Base-by-base conservation (phyloP, 1,140 invertebrate genomes). In the Pygmarrhopalites habei region DNA sequence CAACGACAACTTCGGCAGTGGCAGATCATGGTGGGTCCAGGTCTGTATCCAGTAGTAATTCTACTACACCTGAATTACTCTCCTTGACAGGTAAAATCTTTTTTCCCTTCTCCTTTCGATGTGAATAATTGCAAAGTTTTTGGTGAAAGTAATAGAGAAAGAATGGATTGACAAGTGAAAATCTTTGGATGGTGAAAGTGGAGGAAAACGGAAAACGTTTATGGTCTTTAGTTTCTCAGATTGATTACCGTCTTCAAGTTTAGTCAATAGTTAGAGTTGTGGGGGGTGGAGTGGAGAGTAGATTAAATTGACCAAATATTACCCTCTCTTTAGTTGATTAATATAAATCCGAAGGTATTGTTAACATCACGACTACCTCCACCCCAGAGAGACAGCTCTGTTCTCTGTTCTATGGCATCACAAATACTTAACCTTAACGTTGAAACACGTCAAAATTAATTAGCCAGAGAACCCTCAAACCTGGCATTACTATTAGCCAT, bases 61-160 rank as follows among this genome's bases (percentile, higher is more conserved):
- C 53, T 7, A 41, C 26, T 21, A 56, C 53, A 21, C 53, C 53
- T 14, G 53, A 56, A 14, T n/a, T 56, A 7, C 29, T 56, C 12
- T 19, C 29, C 3, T 28, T 56, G 19, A 52, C 49, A 52, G 49
- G 49, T 52, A 52, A 25, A 12, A 35, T n/a, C n/a, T n/a, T n/a
- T n/a, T n/a, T n/a, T n/a, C n/a, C n/a, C n/a, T n/a, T n/a, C n/a
- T n/a, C n/a, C n/a, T n/a, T n/a, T n/a, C n/a, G n/a, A n/a, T n/a
- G n/a, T n/a, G n/a, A n/a, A n/a, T n/a, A n/a, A n/a, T n/a, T n/a
- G n/a, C n/a, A n/a, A n/a, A n/a, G n/a, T n/a, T n/a, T n/a, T n/a
- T n/a, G n/a, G n/a, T n/a, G n/a, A n/a, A n/a, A n/a, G n/a, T n/a
- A n/a, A n/a, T n/a, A n/a, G n/a, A n/a, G n/a, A n/a, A n/a, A n/a